Evolutionary conservation across 2,888 invertebrate species (phyloP), one percentile per base, ranked within the genome.

Genomic region (Tolmerus cingulatus): DNA sequence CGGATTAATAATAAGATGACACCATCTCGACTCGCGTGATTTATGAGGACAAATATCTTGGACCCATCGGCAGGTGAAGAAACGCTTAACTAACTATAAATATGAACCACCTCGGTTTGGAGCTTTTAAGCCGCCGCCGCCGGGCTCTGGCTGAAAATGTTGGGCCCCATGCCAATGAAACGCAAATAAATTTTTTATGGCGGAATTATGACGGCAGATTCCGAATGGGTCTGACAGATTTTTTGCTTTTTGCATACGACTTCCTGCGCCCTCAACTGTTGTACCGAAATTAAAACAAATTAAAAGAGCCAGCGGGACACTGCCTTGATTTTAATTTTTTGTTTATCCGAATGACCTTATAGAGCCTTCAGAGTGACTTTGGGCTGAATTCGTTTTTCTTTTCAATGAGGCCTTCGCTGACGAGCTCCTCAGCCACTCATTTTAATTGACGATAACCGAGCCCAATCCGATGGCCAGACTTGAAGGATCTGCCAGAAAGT

Each of bases 1-100:
- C 30, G 74, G 74, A 85, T 85, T 85, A 85, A 85, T 85, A 85
- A 85, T 43, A 85, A 85, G 74, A 85, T 74, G 74, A 85, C 85
- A 85, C 85, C 85, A 85, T 85, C 85, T 37, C 37, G 46, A 43
- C 55, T 57, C 27, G 57, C 14, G 74, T 85, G 85, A 85, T 85
- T 85, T 85, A 85, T 74, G 85, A 74, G 85, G 74, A 85, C 85
- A 85, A 85, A 85, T 74, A 74, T 85, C 46, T 85, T 74, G 74
- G 37, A 27, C n/a, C 27, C 40, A 74, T 74, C 43, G 43, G 30
- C 74, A 57, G 82, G 27, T 23, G 43, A 43, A 85, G 74, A 74
- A 74, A 74, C 37, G 40, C 27, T 37, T 43, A 55, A 84, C 66
- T 23, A 51, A 23, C 84, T 84, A 84, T 74, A 84, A 74, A 85